phyloP scores from a whole-genome alignment of 2,888 invertebrate species.

The Xestobium rufovillosum region DNA sequence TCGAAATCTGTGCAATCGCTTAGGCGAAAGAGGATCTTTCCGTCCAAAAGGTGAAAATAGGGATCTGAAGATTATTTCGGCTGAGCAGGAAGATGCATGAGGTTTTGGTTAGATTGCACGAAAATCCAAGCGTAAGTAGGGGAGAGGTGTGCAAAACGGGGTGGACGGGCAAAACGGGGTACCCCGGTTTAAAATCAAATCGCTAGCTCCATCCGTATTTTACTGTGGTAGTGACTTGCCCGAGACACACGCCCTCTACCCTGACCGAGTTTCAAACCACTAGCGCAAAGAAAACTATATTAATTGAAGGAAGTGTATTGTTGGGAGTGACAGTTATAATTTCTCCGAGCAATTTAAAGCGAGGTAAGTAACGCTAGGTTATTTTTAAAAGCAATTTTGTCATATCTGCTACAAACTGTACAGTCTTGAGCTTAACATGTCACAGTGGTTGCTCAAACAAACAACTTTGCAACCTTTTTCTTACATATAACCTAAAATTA shows the following conservation, averaged over 20 bases:
- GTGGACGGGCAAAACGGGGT: slow-evolving; percentile 3
- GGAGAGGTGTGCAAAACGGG: no score
- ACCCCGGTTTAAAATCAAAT: not conserved
- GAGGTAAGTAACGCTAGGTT: slow-evolving; percentile 2
- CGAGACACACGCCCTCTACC: not conserved
- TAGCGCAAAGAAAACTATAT: not conserved
- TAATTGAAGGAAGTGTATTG: not conserved
- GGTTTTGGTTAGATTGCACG: no score
- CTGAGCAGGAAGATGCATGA: no score
- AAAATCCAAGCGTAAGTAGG: no score
- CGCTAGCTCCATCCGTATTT: slow-evolving; percentile 1
- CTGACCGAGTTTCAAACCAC: not conserved
- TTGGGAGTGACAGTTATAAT: not conserved
- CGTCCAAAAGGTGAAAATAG: no score
- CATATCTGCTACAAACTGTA: not conserved
- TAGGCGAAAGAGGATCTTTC: no score
- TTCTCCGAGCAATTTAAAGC: slow-evolving; percentile 2
- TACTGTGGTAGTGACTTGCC: no score
- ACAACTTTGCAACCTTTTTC: not conserved
- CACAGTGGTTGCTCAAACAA: not conserved
- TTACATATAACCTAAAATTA: slow-evolving; percentile 1
- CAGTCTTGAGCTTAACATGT: not conserved
- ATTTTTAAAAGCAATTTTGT: slow-evolving; percentile 1
- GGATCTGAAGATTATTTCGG: no score
- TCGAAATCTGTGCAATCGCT: no score